A percentile compares a stretch with the other conserved stretches of the same genome.
Evolutionary conservation across 2,797 vertebrate species (phyloP).

Genomic region (Halcyon chelicuti): DNA sequence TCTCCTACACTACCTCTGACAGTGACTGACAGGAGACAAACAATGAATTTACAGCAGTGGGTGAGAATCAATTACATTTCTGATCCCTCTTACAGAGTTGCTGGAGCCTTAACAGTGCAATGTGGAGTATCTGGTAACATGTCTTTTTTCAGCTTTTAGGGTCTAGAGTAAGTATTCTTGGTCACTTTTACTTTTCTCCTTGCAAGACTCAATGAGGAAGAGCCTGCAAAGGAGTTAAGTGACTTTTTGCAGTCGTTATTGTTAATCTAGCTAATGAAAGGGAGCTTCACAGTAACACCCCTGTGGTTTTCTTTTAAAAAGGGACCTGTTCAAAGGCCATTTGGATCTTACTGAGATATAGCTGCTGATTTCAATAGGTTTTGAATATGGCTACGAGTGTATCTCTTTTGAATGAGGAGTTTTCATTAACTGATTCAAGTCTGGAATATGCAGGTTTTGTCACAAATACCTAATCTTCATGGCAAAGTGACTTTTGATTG

Average conservation of each 20-base stretch:
- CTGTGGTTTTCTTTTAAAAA: neutral
- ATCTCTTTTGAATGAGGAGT: neutral
- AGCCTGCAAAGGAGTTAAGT: neutral
- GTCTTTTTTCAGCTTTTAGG: neutral
- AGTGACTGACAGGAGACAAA: slow-evolving; percentile 63
- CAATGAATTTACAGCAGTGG: slow-evolving; percentile 61
- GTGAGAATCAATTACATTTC: slow-evolving; percentile 31
- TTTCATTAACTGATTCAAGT: neutral
- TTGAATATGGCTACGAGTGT: neutral
- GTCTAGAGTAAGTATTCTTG: fast-evolving
- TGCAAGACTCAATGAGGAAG: neutral
- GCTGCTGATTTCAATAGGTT: neutral
- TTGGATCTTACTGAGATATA: neutral
- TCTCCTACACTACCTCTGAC: slow-evolving; percentile 59
- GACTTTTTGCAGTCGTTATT: neutral
- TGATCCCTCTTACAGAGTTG: slow-evolving; percentile 22
- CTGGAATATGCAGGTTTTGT: neutral
- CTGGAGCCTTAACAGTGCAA: neutral
- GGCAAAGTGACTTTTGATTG: neutral
- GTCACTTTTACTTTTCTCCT: neutral
- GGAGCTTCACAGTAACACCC: neutral
- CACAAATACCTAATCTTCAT: neutral
- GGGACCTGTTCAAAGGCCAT: neutral
- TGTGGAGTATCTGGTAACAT: neutral
- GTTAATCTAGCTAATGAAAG: neutral